Base-by-base conservation (phyloP, 2,888 invertebrate genomes). In the Tinea pellionella region DNA sequence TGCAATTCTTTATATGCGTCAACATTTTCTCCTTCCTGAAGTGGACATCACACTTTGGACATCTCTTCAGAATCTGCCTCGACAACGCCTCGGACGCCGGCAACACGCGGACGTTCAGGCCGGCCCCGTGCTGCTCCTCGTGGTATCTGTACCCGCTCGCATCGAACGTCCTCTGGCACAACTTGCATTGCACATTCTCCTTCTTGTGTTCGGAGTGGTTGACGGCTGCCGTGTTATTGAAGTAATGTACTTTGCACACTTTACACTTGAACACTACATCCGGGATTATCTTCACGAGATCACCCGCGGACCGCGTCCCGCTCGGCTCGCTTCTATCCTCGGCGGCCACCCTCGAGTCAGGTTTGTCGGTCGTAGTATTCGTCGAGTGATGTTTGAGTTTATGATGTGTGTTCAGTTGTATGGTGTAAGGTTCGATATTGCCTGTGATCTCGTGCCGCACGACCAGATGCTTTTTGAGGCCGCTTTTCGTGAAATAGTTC, bases 201-300 rank as follows among this genome's bases (percentile, higher is more conserved):
- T n/a, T 43, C 4, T 15, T 15, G 24, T 59, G 41, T 3, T 11
- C 15, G n/a, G 4, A 19, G 42, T 41, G 42, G 9, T 42, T n/a
- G 2, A 12, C 11, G 2, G 37, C 42, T 4, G 19, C 19, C 1
- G 15, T 42, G 16, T 59, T 11, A 43, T 59, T 18, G 3, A 24
- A 24, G 19, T 29, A 42, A 19, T 43, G 43, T 19, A 59, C 19
- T 19, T 18, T 11, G 18, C 59, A 59, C 13, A n/a, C 42, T 13
- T 15, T 11, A n/a, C 59, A 59, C 42, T 59, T 41, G 18, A 41
- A 59, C 3, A 59, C 19, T 11, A 37, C 58, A 16, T 58, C 32
- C 6, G 58, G 58, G 3, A 58, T 16, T 3, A 51, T 16, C 16
- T 24, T 2, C 24, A 24, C 6, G n/a, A n/a, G n/a, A n/a, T n/a